These are phyloP conservation scores for Argyra leucocephala DNA, from an alignment of 2,888 invertebrate genomes.

Conservation along the genomic window DNA sequence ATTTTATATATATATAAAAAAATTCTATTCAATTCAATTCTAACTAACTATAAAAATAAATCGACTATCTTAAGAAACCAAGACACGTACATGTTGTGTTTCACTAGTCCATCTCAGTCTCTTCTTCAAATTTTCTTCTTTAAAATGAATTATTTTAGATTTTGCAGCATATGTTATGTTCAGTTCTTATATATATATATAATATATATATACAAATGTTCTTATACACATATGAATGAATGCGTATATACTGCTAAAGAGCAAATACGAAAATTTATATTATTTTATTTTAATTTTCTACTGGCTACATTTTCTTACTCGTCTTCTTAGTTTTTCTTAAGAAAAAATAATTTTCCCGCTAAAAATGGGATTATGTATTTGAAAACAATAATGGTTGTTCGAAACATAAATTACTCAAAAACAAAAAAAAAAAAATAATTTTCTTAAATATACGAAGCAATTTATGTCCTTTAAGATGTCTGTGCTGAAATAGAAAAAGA, in stretches of 20 bases:
- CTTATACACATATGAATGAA: neutral
- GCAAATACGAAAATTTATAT: neutral
- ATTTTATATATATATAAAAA: too few species aligned
- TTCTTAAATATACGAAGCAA: neutral
- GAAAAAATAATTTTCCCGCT: neutral
- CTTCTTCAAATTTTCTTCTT: too few species aligned
- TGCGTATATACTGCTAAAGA: neutral
- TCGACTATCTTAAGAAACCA: too few species aligned
- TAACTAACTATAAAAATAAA: too few species aligned
- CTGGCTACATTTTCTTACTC: neutral
- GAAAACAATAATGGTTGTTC: constrained; percentile 4
- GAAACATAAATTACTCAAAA: constrained; percentile 5
- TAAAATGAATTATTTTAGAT: too few species aligned
- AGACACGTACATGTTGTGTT: too few species aligned
- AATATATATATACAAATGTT: too few species aligned
- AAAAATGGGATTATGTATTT: constrained; percentile 6
- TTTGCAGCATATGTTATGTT: constrained; percentile 1
- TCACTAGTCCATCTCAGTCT: too few species aligned
- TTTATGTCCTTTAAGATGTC: neutral
- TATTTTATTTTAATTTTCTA: neutral
- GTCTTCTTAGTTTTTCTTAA: neutral
- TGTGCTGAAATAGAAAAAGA: neutral
- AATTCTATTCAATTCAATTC: too few species aligned
- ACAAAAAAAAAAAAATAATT: neutral
- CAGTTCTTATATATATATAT: too few species aligned